Evolutionary conservation across 2,113 vertebrate species (phyloP), one percentile per base, ranked within the genome.

Genomic region (Cryptomyrus ogoouensis): DNA sequence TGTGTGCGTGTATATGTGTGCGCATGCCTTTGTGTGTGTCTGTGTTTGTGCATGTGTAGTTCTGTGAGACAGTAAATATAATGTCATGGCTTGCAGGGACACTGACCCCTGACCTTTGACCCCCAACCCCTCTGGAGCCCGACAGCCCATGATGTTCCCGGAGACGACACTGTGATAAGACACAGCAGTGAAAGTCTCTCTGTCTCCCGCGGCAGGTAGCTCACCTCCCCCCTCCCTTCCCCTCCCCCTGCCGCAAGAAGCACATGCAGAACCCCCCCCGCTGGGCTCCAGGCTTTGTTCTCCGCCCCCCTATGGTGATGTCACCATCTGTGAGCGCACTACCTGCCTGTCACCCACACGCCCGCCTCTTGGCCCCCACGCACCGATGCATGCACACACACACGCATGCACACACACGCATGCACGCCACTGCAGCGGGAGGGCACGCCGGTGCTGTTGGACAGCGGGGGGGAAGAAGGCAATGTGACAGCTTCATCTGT

Each of bases 301-400:
- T 92, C 89, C 91, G 90, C 90, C 92, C 93, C 91, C 95, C 95
- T 93, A 92, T 94, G 93, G 94, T 93, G 93, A 95, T 93, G 93
- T 93, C 91, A 93, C 93, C 94, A 94, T 95, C 94, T 96, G 94
- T 93, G 90, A 91, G 42, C 10, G 1, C 46, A 39, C 53, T 70
- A 90, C 90, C 87, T 89, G 88, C 39, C 66, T 83, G 86, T 88
- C 90, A 58, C 46, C 27, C 87, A 7, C 47, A 3, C 44, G 17
- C 21, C 39, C 50, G 21, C 62, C 24, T 49, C 21, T 19, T 5
- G 58, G 9, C 87, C 84, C 46, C 47, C 89, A 88, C 47, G 74
- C 89, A 90, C 89, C 88, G 89, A 90, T 31, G 56, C 74, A 50
- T 15, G 39, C 74, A 50, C 49, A 52, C 24, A 44, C 87, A 88